These are phyloP conservation scores for Drosophila neonasuta DNA, from an alignment of 2,888 invertebrate species.

Conservation along the genomic window DNA sequence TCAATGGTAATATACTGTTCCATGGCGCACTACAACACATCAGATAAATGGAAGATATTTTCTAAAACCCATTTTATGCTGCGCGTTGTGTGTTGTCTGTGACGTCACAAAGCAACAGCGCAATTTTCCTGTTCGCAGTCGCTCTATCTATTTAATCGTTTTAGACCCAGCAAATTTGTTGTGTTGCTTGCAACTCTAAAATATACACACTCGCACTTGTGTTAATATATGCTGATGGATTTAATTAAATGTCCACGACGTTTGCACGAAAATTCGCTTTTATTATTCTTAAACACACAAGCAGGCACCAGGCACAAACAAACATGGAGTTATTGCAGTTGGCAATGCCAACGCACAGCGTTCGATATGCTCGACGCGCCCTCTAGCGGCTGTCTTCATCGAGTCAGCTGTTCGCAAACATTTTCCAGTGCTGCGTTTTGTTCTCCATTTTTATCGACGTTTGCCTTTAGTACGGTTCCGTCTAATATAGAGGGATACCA, in stretches of 20 bases:
- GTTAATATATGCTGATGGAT: slow-evolving; percentile 37
- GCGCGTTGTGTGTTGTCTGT: slow-evolving; percentile 38
- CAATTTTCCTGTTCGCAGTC: slow-evolving; percentile 49
- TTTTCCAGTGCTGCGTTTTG: slow-evolving; percentile 55
- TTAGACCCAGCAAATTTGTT: slow-evolving; percentile 45
- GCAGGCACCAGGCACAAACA: slow-evolving; percentile 68
- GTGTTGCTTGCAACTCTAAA: slow-evolving; percentile 21
- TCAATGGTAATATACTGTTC: slow-evolving; percentile 86
- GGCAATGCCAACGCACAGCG: slow-evolving; percentile 60
- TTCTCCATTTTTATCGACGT: slow-evolving; percentile 64
- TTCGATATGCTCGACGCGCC: slow-evolving; percentile 39
- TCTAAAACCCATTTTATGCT: background rate
- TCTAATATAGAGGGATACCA: slow-evolving; percentile 70
- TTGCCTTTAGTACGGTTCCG: slow-evolving; percentile 61
- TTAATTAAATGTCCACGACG: slow-evolving; percentile 30
- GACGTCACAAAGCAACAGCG: slow-evolving; percentile 63
- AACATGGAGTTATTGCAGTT: slow-evolving; percentile 79
- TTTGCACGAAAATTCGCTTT: slow-evolving; percentile 58
- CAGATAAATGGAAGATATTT: background rate
- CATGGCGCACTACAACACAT: slow-evolving; percentile 82
- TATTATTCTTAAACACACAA: slow-evolving; percentile 39
- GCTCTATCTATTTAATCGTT: slow-evolving; percentile 44
- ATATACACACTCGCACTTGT: slow-evolving; percentile 23
- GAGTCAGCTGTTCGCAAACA: slow-evolving; percentile 67
- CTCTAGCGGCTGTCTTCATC: slow-evolving; percentile 38